Conservation (phyloP, 2,888 invertebrate genomes). For the Melikaiella ostensackeni region DNA sequence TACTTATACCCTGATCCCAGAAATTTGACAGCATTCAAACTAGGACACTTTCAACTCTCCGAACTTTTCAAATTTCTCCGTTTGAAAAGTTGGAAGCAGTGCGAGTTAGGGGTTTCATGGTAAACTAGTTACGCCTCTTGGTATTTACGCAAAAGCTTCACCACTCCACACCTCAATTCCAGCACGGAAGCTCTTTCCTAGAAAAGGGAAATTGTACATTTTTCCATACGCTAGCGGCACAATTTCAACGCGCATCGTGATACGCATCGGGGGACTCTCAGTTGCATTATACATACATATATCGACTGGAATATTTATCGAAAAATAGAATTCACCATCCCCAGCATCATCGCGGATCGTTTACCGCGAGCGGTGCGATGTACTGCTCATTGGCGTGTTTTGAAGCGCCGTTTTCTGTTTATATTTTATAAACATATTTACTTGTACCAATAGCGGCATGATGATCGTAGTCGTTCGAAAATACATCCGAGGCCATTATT, state of each 20-base stretch:
- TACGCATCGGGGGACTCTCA: conserved; percentile 16
- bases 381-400: not conserved
- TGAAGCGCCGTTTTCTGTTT: conserved; percentile 33
- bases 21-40: conserved; percentile 39
- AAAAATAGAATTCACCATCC: conserved; percentile 27
- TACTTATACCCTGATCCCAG: conserved; percentile 5
- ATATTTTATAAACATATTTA: conserved; percentile 33
- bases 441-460: not conserved
- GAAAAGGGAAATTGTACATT: conserved; percentile 36
- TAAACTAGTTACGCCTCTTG: conserved; percentile 38
- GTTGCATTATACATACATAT: not conserved
- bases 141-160: conserved; percentile 34
- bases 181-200: conserved; percentile 32
- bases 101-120: conserved; percentile 23
- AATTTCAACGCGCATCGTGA: conserved; percentile 18
- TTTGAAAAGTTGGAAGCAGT: conserved; percentile 39
- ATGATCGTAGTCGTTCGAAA: conserved; percentile 3
- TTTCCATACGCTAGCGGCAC: conserved; percentile 24
- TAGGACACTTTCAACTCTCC: conserved; percentile 12
- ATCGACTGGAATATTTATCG: conserved; percentile 30
- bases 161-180: conserved; percentile 32
- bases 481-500: not conserved
- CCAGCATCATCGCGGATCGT: conserved; percentile 19
- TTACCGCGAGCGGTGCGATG: not conserved
- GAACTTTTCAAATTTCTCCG: conserved; percentile 37